Evolutionary conservation across 1,140 invertebrate genomes (phyloP), one percentile per base, ranked within the genome.

Genomic region (Pteromalus puparum): DNA sequence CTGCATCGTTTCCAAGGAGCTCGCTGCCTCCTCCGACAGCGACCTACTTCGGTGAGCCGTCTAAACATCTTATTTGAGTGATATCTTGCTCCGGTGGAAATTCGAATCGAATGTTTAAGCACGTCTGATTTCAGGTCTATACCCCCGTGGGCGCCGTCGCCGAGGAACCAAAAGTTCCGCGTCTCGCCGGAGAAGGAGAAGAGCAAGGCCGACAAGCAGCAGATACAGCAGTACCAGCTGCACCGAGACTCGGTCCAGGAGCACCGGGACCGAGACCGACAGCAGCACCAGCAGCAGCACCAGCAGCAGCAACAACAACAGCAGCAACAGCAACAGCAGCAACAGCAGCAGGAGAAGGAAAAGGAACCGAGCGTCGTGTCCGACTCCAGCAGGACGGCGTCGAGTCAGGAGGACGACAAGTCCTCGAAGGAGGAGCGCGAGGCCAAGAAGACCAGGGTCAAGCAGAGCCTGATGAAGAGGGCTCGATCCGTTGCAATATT

Each of bases 401-500:
- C 93, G 5, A 94, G 94, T 84, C 94, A 94, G 81, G 94, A 94
- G 72, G 92, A 92, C 12, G 93, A 94, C 1, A 93, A 93, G 46
- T 28, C 85, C 28, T 77, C 88, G n/a, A 93, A 92, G 26, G 95
- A 95, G 86, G 94, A 94, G 48, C 90, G 94, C 24, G 95, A 95
- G 75, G 95, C 95, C 26, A 95, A 95, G 87, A 96, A 96, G 81
- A 95, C 95, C 2, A 93, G 96, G 61, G 95, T 96, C 0, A 96
- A 96, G 85, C 95, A 96, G 74, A 95, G 94, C 85, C 90, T 97
- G 72, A 96, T 97, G 92, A 97, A 97, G 90, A 94, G 96, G 73
- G 97, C 97, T 6, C 93, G 96, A 13, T 97, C 96, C 1, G 96
- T 97, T 38, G 96, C 96, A 12, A 96, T 97, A 86, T 97, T 97